Conservation (phyloP, 2,797 vertebrate genomes). For the Notolepis coatsorum region DNA sequence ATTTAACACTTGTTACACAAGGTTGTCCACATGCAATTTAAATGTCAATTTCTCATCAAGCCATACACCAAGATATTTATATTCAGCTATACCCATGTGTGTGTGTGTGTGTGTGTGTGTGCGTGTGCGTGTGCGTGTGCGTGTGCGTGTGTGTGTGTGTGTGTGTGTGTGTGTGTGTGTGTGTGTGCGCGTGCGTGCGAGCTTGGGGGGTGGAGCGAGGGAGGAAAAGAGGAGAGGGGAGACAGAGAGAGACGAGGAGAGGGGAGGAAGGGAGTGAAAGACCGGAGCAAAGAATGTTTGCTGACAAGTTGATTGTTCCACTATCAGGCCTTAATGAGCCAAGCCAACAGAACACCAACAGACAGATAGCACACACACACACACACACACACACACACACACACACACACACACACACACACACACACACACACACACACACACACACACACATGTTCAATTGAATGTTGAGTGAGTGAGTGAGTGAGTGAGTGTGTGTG, state of each 20-base stretch:
- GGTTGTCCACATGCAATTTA: too few species aligned
- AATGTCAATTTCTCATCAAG: too few species aligned
- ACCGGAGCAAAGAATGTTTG: constrained; percentile 12
- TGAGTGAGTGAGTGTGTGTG: constrained; percentile 20
- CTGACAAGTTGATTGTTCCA: constrained; percentile 14
- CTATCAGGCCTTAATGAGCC: not conserved
- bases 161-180: too few species aligned
- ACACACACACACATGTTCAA: not conserved
- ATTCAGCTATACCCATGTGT: too few species aligned
- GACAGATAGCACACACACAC: not conserved
- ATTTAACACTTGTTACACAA: too few species aligned
- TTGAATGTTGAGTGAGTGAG: constrained; percentile 12
- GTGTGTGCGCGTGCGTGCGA: too few species aligned
- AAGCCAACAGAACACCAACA: constrained; percentile 14
- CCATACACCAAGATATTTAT: too few species aligned
- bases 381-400: constrained; percentile 29
- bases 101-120: constrained; percentile 5
- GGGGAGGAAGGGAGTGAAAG: not conserved
- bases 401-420: not conserved
- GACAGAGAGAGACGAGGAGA: not conserved
- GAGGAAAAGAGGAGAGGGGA: not conserved
- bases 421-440: not conserved
- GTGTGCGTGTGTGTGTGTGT: not conserved
- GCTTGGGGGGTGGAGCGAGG: too few species aligned
- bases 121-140: not conserved